These are phyloP conservation scores for Micromussa lordhowensis DNA, from an alignment of 92 coral and sea anemone species.

Conservation along the genomic window DNA sequence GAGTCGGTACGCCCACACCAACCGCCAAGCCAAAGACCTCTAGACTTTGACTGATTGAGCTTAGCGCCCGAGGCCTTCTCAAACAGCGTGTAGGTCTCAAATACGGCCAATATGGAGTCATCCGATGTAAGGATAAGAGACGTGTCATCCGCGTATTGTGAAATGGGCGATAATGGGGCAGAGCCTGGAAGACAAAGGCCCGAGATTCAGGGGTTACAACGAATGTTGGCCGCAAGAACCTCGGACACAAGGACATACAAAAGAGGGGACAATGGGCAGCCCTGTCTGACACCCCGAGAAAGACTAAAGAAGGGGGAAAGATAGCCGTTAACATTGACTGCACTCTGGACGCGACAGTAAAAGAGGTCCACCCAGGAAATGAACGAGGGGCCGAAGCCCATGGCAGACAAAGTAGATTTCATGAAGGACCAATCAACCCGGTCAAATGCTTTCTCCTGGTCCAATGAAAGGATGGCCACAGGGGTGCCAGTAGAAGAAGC, in stretches of 20 bases:
- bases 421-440: constrained; percentile 9
- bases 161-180: neutral
- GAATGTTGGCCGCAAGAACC: neutral
- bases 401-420: neutral
- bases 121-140: constrained; percentile 41
- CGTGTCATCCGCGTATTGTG: constrained; percentile 69
- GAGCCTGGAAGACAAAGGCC: too few relatives aligned
- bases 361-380: constrained; percentile 26
- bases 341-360: constrained; percentile 9
- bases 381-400: constrained; percentile 52
- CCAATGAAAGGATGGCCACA: neutral
- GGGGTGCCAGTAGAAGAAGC: neutral
- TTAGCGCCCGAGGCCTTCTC: constrained; percentile 56
- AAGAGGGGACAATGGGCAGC: neutral
- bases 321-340: neutral
- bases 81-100: neutral
- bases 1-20: constrained; percentile 4
- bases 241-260: neutral
- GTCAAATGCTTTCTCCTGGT: constrained; percentile 14
- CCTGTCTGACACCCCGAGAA: constrained; percentile 48
- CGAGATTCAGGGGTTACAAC: too few relatives aligned
- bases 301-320: constrained; percentile 4
- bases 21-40: constrained; percentile 42
- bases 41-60: constrained; percentile 10
- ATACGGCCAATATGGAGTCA: neutral